Conservation (phyloP, 2,797 vertebrate species). For the Denticeps clupeoides region DNA sequence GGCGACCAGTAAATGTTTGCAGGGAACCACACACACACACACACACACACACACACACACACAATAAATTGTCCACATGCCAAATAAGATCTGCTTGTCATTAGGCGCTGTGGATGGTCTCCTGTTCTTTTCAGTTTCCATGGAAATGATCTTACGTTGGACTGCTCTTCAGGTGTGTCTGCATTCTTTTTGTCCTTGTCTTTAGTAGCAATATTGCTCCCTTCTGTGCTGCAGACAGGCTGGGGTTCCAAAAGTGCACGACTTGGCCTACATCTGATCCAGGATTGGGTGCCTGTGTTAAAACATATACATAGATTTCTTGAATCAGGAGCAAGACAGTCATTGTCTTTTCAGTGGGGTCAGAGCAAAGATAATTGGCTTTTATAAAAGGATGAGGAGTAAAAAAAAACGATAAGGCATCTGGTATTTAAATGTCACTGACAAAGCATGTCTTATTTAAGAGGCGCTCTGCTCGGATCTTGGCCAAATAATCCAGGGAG, state of each 20-base stretch:
- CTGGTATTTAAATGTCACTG: constrained; percentile 11
- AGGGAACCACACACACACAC: neutral
- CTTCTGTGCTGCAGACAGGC: too few species aligned
- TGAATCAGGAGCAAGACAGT: neutral
- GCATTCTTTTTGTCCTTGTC: neutral
- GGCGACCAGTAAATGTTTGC: neutral
- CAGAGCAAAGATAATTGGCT: constrained; percentile 5
- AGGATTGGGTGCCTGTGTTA: too few species aligned
- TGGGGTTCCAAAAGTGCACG: too few species aligned
- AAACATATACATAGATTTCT: too few species aligned
- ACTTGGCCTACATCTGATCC: too few species aligned
- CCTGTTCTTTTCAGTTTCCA: neutral
- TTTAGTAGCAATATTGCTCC: too few species aligned
- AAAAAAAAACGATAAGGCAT: constrained; percentile 1
- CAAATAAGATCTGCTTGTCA: neutral
- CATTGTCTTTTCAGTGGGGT: neutral
- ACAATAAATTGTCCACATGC: too few species aligned
- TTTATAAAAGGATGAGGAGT: neutral
- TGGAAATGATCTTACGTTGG: neutral
- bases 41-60: neutral
- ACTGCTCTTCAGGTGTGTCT: neutral
- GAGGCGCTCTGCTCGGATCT: constrained; percentile 1
- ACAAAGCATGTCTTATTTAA: neutral
- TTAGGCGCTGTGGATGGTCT: neutral
- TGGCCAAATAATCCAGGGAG: neutral